Percentiles rank a stretch among this genome's conserved stretches.
Conservation (phyloP, 1,140 invertebrate genomes). For the Semibalanus balanoides region DNA sequence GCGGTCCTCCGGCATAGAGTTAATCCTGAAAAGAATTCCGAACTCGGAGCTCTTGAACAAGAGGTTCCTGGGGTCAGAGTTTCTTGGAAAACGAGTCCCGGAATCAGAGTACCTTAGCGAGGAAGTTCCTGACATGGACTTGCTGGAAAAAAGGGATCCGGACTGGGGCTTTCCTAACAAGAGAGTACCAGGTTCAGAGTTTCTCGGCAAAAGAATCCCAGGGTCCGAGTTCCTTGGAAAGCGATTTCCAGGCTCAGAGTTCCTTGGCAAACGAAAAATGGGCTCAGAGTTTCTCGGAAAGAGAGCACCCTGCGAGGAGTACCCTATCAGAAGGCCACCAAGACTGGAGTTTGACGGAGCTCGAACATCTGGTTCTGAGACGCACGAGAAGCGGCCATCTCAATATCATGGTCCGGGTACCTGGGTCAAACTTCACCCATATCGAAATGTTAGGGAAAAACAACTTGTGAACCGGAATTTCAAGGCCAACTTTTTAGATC, state of each 20-base stretch:
- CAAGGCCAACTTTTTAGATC: no score
- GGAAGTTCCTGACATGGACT: no score
- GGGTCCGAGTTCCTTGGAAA: constrained; percentile 22
- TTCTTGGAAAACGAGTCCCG: constrained; percentile 20
- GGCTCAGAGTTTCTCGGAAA: constrained; percentile 22
- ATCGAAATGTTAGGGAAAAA: no score
- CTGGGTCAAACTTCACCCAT: not conserved
- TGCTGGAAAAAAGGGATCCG: constrained; percentile 19
- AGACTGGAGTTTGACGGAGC: not conserved
- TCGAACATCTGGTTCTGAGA: not conserved
- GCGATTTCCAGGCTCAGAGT: constrained; percentile 13
- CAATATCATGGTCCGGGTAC: no score
- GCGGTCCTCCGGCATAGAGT: not conserved
- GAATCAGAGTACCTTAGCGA: no score
- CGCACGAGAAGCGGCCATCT: constrained; percentile 3
- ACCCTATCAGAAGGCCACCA: constrained; percentile 13
- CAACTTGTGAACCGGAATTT: no score
- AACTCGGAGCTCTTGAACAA: constrained; percentile 20
- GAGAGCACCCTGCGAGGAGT: constrained; percentile 17
- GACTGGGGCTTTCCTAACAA: constrained; percentile 20
- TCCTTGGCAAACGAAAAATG: constrained; percentile 13
- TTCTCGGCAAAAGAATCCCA: constrained; percentile 20
- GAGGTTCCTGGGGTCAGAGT: constrained; percentile 21
- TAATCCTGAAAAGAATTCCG: not conserved
- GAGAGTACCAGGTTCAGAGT: constrained; percentile 20